Evolutionary conservation across 1,140 invertebrate species (phyloP).

Genomic region (Glossosoma conforme): DNA sequence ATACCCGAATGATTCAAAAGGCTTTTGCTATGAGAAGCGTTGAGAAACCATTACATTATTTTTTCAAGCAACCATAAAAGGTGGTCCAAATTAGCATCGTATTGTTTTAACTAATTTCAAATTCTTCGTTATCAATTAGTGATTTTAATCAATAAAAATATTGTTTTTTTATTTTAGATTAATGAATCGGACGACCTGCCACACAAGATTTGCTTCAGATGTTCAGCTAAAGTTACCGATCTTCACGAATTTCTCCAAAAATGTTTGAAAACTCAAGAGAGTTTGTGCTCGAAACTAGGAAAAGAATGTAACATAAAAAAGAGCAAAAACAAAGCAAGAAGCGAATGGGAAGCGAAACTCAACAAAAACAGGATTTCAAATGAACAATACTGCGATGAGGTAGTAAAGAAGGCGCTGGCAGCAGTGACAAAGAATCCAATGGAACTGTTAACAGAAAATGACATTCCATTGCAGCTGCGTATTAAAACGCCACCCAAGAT

Average conservation of each 20-base stretch:
- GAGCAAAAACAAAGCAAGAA: constrained; percentile 33
- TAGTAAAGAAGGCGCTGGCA: constrained; percentile 46
- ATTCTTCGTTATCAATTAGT: no score
- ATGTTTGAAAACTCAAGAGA: constrained; percentile 44
- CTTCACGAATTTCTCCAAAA: constrained; percentile 46
- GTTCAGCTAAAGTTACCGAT: constrained; percentile 48
- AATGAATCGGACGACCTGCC: constrained; percentile 46
- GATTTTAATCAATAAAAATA: constrained; percentile 3
- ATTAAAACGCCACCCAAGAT: no score
- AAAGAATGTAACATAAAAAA: constrained; percentile 32
- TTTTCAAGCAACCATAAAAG: no score
- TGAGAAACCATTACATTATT: no score
- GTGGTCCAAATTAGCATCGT: no score
- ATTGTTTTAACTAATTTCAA: no score
- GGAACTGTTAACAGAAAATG: no score
- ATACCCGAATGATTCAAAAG: no score
- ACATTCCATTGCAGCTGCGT: no score
- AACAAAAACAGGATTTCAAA: constrained; percentile 46
- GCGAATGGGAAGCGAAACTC: constrained; percentile 43
- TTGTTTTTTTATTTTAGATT: constrained; percentile 38
- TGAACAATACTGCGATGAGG: constrained; percentile 45
- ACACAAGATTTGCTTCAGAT: constrained; percentile 48
- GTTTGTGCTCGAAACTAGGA: constrained; percentile 35
- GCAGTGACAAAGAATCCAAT: constrained; percentile 3
- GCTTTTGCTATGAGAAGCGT: no score